Evolutionary conservation across 1,140 invertebrate genomes (phyloP), one percentile per base, ranked within the genome.

Genomic region (Pseudoatta argentina): DNA sequence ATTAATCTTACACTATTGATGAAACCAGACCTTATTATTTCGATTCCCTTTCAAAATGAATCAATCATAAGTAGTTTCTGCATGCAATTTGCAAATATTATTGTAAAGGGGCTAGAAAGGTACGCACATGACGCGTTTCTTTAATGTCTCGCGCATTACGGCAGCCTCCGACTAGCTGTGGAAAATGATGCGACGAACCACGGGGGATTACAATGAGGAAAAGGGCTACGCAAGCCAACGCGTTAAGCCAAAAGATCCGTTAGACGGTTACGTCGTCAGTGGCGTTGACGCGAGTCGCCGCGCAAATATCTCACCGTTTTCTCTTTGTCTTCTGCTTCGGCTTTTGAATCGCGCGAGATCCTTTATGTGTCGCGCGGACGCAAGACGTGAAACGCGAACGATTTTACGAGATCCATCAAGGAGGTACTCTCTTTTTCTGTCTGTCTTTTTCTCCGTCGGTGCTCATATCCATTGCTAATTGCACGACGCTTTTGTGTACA

Each of bases 171-270:
- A 39, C 6, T 12, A 44, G 66, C 21, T 21, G 48, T 27, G 34
- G 16, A 34, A 18, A 78, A 78, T 64, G 64, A 83, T 55, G 55
- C 24, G 24, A 57, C 57, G 55, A 83, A 61, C 21, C 51, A 59
- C 34, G 53, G 55, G 30, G 24, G 24, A 27, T 55, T 30, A 69
- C 77, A 79, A 48, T 61, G 59, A 73, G 79, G 79, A 73, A 83
- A 83, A 83, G 69, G 79, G 55, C 79, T 48, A 27, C 48, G 30
- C 48, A 21, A 21, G 21, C 21, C 21, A 51, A n/a, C 24, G 71
- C 27, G 79, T 83, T 73, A 73, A 61, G 69, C 55, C 39, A 73
- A 83, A 83, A 63, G 79, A 73, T 12, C 67, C 79, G 79, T 83
- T 83, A 83, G 79, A 16, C 39, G 39, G 79, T 73, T 30, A 67